phyloP scores from a whole-genome alignment of 2,797 vertebrate genomes.

The Chelmon rostratus region DNA sequence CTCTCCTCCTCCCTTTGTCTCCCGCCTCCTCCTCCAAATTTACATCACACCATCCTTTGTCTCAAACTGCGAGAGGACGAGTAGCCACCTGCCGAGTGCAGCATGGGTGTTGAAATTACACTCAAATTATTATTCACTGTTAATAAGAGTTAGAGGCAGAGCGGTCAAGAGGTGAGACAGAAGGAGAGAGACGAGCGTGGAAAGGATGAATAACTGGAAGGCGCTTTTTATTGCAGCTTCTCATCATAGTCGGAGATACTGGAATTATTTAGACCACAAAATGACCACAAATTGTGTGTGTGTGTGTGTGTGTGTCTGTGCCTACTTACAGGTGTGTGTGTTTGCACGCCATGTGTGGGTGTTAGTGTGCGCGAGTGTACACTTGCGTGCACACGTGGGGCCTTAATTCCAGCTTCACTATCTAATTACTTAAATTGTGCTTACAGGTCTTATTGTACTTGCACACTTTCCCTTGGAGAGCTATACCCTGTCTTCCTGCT shows the following conservation, averaged over 20 bases:
- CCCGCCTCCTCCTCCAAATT: slow-evolving; percentile 63
- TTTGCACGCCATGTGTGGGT: slow-evolving; percentile 29
- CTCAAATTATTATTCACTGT: slow-evolving; percentile 68
- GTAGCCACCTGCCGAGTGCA: slow-evolving; percentile 61
- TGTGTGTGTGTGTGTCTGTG: slow-evolving; percentile 5
- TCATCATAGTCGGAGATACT: slow-evolving; percentile 49
- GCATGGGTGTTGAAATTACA: slow-evolving; percentile 64
- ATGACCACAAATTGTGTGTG: slow-evolving; percentile 34
- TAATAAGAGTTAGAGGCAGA: slow-evolving; percentile 63
- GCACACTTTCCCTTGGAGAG: slow-evolving; percentile 75
- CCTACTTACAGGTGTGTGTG: slow-evolving; percentile 22
- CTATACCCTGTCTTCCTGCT: slow-evolving; percentile 73
- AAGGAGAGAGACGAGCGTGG: slow-evolving; percentile 17
- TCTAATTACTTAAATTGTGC: slow-evolving; percentile 86
- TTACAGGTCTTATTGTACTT: slow-evolving; percentile 84
- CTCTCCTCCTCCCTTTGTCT: neutral
- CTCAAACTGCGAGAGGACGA: slow-evolving; percentile 62
- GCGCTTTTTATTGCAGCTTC: slow-evolving; percentile 53
- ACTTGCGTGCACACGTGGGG: slow-evolving; percentile 41
- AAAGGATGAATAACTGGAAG: slow-evolving; percentile 23
- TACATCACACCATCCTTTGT: slow-evolving; percentile 72
- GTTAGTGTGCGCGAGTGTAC: slow-evolving; percentile 20
- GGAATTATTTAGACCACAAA: slow-evolving; percentile 50
- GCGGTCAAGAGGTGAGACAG: slow-evolving; percentile 58
- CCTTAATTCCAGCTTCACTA: slow-evolving; percentile 70